Evolutionary conservation across 1,140 invertebrate species (phyloP), one percentile per base, ranked within the genome.

Genomic region (Gonatopus flavifemur): DNA sequence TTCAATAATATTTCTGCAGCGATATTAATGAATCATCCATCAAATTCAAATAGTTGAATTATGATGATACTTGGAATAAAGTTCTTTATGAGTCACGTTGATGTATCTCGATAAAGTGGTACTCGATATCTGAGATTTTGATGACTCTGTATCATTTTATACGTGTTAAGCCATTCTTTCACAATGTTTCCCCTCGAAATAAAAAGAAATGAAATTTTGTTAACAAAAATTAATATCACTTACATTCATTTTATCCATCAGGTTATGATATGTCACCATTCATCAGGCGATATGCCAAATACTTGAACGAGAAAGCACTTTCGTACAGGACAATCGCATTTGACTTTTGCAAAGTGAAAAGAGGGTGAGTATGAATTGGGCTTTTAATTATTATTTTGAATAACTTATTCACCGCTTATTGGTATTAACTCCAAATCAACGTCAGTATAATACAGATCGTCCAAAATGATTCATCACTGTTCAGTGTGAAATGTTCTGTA

Each of bases 241-340:
- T 13, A 13, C 13, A 37, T 40, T 20, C 48, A 13, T 48, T 25
- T 48, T 43, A 20, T 66, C 68, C 55, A 42, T 62, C 81, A 98
- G 97, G 95, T 52, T 98, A 98, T 84, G 96, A 99, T 72, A 99
- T 99, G 96, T 98, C 96, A 40, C 95, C 94, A 55, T 99, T 97
- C 78, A 98, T 99, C 69, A 85, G 96, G 74, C 86, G 94, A 67
- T 99, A 99, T 81, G 93, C 96, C 55, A 96, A 95, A 81, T 99
- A 99, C 82, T 84, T 99, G 67, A 98, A 98, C 79, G 96, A 99
- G 80, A 99, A 99, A 79, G 95, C 97, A 42, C 81, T 96, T 49
- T 96, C 96, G 16, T 99, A 99, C 82, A 88, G 97, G 78, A 89
- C 90, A 31, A 95, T 98, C 67, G 98, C 97, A 47, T 99, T 98